phyloP scores from a whole-genome alignment of 2,888 invertebrate species.

The Incurvaria masculella region DNA sequence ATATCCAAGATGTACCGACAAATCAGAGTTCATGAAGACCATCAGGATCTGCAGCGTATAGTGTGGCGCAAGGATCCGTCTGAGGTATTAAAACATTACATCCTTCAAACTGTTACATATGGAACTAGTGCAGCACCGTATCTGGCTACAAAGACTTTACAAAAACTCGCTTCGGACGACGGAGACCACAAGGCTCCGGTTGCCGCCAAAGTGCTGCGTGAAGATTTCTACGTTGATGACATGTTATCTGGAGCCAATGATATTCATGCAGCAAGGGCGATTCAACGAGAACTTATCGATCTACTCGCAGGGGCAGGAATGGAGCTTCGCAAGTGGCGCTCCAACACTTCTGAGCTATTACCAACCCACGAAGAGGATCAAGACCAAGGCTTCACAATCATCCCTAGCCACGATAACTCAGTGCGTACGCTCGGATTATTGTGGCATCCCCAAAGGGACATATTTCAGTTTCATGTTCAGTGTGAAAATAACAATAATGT shows the following conservation, averaged over 20 bases:
- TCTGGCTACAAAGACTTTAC: not conserved
- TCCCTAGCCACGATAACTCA: not conserved
- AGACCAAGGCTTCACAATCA: not conserved
- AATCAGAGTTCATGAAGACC: not conserved
- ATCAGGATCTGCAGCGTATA: not conserved
- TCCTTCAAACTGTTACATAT: not conserved
- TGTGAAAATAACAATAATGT: not conserved
- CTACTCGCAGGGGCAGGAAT: not conserved
- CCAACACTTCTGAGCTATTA: not conserved
- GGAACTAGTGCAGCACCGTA: not conserved
- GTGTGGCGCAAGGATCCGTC: not conserved
- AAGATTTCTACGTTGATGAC: slow-evolving; percentile 3
- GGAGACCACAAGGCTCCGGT: not conserved
- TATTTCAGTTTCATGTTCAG: not conserved
- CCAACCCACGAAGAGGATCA: not conserved
- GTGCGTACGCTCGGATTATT: not conserved
- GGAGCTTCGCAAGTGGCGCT: not conserved
- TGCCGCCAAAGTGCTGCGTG: not conserved
- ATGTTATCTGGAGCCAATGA: not conserved
- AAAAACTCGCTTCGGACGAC: not conserved
- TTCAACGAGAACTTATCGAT: not conserved
- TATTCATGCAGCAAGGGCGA: not conserved
- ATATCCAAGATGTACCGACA: not conserved
- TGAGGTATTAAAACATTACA: not conserved
- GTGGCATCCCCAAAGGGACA: not conserved